Percentiles rank a stretch among this genome's conserved stretches.
Evolutionary conservation across 2,113 vertebrate genomes (phyloP).

Genomic region (Emydura subglobosa): DNA sequence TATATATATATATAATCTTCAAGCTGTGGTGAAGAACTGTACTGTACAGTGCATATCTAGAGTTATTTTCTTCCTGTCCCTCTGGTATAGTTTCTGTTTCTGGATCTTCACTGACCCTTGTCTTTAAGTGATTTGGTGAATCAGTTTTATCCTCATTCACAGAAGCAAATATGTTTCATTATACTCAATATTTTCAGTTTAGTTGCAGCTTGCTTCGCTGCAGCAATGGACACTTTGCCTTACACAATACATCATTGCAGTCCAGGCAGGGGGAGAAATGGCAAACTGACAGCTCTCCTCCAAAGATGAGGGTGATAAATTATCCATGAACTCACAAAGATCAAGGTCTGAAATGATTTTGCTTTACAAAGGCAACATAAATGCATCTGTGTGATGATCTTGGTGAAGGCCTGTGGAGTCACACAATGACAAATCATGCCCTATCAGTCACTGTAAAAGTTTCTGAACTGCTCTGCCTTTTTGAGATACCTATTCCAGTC

Average conservation of each 20-base stretch:
- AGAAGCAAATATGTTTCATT: not conserved
- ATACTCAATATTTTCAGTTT: not conserved
- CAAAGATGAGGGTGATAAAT: not conserved
- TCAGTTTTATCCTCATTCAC: not conserved
- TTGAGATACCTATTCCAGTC: not conserved
- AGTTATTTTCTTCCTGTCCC: not conserved
- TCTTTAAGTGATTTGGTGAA: not conserved
- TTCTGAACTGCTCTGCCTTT: rapidly evolving
- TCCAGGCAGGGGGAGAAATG: slow-evolving; percentile 14
- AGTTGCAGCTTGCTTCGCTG: not conserved
- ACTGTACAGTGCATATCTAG: not conserved
- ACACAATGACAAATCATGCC: not conserved
- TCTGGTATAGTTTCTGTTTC: not conserved
- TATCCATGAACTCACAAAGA: not conserved
- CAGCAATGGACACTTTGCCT: not conserved
- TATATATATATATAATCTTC: not conserved
- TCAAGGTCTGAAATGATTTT: not conserved
- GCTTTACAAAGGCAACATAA: not conserved
- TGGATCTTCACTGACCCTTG: not conserved
- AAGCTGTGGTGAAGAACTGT: not conserved
- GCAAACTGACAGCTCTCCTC: not conserved
- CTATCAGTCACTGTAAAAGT: not conserved
- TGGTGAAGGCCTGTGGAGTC: not conserved
- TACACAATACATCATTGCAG: not conserved
- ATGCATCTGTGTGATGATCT: not conserved